Evolutionary conservation across 1,140 invertebrate species (phyloP), one percentile per base, ranked within the genome.

Genomic region (Physella acuta): DNA sequence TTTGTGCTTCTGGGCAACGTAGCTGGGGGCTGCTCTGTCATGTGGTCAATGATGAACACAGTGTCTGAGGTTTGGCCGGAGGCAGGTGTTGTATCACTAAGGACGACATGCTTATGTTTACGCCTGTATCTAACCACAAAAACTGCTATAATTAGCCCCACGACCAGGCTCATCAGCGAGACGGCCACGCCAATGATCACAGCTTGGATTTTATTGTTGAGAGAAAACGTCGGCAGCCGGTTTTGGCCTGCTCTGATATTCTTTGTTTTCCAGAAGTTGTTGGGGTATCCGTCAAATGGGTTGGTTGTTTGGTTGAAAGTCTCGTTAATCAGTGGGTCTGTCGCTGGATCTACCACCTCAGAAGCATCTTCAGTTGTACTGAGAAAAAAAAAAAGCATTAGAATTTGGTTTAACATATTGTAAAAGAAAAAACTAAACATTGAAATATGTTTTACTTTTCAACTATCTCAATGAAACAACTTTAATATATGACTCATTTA

Each of bases 1-100:
- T 11, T 49, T n/a, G 11, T 11, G 11, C 11, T 11, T 49, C 11
- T 11, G 5, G 53, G 53, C 24, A 24, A 8, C 53, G 53, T 55
- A 24, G 53, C 49, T 20, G 28, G 30, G 16, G 33, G 31, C 31
- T 67, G 31, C 37, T 14, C 51, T 26, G 11, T 20, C 51, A 67
- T 55, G 52, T 67, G 64, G 20, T 36, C 36, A 3, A 67, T 28
- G 26, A 67, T 67, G 36, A 55, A 56, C 2, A 67, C 64, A 14
- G 64, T 67, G 31, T 67, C 64, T 36, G 64, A 56, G 30, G 64
- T 67, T 2, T 52, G 24, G 2, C 20, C 33, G 14, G 44, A 16
- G 14, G 61, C 2, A 28, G 14, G 17, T 37, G n/a, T 28, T 26
- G 24, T 30, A 17, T 64, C 62, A 67, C 2, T 28, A 26, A 56